Evolutionary conservation across 1,140 invertebrate genomes (phyloP).

Genomic region (Andrena cerasifolii): DNA sequence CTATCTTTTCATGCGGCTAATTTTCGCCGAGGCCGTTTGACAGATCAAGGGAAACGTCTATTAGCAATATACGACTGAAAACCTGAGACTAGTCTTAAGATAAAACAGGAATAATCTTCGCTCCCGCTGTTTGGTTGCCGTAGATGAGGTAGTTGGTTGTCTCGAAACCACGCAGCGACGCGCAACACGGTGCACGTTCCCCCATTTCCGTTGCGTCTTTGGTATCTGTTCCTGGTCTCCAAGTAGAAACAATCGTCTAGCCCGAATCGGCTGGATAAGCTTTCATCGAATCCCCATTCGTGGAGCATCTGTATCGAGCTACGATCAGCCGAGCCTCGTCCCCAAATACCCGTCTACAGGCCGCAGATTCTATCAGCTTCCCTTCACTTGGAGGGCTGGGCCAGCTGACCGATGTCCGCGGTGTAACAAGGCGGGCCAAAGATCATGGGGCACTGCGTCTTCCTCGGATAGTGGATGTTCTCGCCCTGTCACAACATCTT

Average conservation of each 20-base stretch:
- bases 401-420: constrained; percentile 68
- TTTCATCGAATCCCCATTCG: too few species aligned
- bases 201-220: constrained; percentile 19
- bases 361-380: background rate
- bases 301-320: too few species aligned
- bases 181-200: background rate
- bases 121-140: constrained; percentile 27
- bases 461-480: constrained; percentile 69
- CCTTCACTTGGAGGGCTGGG: constrained; percentile 60
- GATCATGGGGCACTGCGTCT: constrained; percentile 74
- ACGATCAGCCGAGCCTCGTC: background rate
- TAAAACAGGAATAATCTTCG: constrained; percentile 30
- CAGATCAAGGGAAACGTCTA: background rate
- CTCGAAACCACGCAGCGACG: constrained; percentile 23
- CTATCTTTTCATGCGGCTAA: too few species aligned
- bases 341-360: background rate
- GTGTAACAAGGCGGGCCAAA: constrained; percentile 70
- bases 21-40: background rate
- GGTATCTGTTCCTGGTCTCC: constrained; percentile 24
- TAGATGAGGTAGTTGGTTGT: constrained; percentile 47
- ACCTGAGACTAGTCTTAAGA: constrained; percentile 27
- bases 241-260: background rate
- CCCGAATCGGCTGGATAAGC: too few species aligned
- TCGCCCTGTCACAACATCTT: constrained; percentile 80
- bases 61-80: background rate